Percentiles rank a stretch among this genome's conserved stretches.
Evolutionary conservation across 35 echinoderm and acorn worm genomes (phyloP).

Genomic region (Acanthaster planci): DNA sequence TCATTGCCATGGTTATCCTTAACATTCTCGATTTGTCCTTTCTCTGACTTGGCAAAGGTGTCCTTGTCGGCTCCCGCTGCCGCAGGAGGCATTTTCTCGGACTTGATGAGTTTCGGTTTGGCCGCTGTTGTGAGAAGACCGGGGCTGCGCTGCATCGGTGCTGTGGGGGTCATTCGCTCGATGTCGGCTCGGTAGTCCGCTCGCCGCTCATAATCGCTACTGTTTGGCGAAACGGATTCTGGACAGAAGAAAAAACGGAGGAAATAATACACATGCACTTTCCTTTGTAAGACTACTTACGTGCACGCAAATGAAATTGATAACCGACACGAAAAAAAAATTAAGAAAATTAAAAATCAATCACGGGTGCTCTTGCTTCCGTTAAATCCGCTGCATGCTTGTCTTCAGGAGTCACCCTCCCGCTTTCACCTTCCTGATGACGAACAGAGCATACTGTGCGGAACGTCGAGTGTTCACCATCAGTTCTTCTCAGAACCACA

Average conservation of each 20-base stretch:
- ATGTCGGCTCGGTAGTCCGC: background rate
- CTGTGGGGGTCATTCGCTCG: background rate
- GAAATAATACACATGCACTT: background rate
- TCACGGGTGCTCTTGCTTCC: too few relatives aligned
- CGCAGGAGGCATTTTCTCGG: background rate
- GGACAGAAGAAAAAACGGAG: background rate
- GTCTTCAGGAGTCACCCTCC: too few relatives aligned
- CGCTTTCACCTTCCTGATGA: too few relatives aligned
- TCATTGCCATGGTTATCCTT: background rate
- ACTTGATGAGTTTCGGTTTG: constrained; percentile 6
- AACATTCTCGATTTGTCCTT: background rate
- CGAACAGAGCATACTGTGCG: background rate
- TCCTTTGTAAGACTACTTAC: too few relatives aligned
- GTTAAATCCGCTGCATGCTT: too few relatives aligned
- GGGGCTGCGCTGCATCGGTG: background rate
- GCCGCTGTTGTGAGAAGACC: background rate
- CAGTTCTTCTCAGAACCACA: too few relatives aligned
- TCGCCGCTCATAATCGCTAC: background rate
- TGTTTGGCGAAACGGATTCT: background rate
- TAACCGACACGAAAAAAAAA: too few relatives aligned
- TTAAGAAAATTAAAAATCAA: too few relatives aligned
- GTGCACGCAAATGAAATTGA: too few relatives aligned
- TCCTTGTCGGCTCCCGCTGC: background rate
- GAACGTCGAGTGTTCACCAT: too few relatives aligned
- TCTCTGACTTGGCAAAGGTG: background rate